These are phyloP conservation scores for Entelurus aequoreus DNA, from an alignment of 2,113 vertebrate genomes.

Conservation along the genomic window DNA sequence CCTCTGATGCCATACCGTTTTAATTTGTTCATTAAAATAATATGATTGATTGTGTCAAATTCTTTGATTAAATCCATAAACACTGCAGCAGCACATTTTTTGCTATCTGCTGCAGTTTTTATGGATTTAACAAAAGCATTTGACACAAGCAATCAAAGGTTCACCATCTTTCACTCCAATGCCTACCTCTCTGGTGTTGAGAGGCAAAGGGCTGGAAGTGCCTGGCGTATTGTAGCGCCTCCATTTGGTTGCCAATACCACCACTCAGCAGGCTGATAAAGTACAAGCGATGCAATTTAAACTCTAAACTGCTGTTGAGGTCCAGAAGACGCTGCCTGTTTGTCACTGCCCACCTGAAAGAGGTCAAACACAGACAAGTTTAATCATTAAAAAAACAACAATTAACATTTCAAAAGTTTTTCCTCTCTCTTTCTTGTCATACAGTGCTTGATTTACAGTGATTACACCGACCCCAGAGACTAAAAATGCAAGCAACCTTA, in stretches of 20 bases:
- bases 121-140: neutral
- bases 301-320: slow-evolving; percentile 85
- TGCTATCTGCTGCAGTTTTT: too few relatives aligned
- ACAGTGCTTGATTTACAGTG: too few relatives aligned
- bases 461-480: too few relatives aligned
- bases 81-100: too few relatives aligned
- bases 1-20: too few relatives aligned
- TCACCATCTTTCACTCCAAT: neutral
- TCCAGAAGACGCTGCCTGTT: slow-evolving; percentile 83
- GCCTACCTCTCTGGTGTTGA: slow-evolving; percentile 82
- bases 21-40: too few relatives aligned
- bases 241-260: slow-evolving; percentile 80
- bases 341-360: slow-evolving; percentile 78
- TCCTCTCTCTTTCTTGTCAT: too few relatives aligned
- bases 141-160: neutral
- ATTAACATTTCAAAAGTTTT: too few relatives aligned
- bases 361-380: neutral
- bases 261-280: slow-evolving; percentile 84
- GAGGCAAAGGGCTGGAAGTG: slow-evolving; percentile 86
- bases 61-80: too few relatives aligned
- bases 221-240: slow-evolving; percentile 83
- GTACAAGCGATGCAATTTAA: slow-evolving; percentile 84
- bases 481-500: too few relatives aligned
- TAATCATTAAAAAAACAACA: neutral
- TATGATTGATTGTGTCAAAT: too few relatives aligned